Evolutionary conservation across 2,888 invertebrate species (phyloP).

Genomic region (Oligia latruncula): DNA sequence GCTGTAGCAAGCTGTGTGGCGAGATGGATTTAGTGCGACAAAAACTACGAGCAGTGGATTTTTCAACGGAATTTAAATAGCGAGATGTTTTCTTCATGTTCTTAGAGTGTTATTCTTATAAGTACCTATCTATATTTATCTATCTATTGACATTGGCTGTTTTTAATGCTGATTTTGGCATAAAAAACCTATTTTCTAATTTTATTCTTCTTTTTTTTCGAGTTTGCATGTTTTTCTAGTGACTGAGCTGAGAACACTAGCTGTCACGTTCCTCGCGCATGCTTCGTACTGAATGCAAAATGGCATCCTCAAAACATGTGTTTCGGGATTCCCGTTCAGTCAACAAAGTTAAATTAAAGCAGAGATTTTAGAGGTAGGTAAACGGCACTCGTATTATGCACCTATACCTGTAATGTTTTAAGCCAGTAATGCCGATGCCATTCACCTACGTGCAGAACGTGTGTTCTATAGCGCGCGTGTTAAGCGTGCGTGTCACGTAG

Average conservation of each 20-base stretch:
- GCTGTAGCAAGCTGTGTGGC: slow-evolving; percentile 32
- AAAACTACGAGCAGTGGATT: slow-evolving; percentile 31
- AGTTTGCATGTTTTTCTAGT: neutral
- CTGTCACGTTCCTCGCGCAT: slow-evolving; percentile 14
- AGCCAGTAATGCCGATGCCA: neutral
- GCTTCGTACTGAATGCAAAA: slow-evolving; percentile 23
- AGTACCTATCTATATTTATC: neutral
- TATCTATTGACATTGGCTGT: neutral
- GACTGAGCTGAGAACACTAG: neutral
- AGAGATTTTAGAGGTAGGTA: neutral
- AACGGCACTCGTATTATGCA: neutral
- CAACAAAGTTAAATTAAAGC: slow-evolving; percentile 5
- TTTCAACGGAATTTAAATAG: slow-evolving; percentile 15
- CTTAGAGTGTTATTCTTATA: neutral
- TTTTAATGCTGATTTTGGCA: neutral
- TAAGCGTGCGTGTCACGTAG: slow-evolving; percentile 27
- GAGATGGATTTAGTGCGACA: slow-evolving; percentile 42
- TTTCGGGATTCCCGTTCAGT: slow-evolving; percentile 15
- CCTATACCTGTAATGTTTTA: neutral
- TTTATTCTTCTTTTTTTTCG: neutral
- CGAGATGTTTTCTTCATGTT: slow-evolving; percentile 12
- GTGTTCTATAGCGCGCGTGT: slow-evolving; percentile 4
- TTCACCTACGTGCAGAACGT: slow-evolving; percentile 1
- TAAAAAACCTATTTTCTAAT: neutral
- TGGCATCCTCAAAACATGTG: slow-evolving; percentile 18